phyloP scores from a whole-genome alignment of 1,140 invertebrate genomes.

The Lordiphosa mommai region DNA sequence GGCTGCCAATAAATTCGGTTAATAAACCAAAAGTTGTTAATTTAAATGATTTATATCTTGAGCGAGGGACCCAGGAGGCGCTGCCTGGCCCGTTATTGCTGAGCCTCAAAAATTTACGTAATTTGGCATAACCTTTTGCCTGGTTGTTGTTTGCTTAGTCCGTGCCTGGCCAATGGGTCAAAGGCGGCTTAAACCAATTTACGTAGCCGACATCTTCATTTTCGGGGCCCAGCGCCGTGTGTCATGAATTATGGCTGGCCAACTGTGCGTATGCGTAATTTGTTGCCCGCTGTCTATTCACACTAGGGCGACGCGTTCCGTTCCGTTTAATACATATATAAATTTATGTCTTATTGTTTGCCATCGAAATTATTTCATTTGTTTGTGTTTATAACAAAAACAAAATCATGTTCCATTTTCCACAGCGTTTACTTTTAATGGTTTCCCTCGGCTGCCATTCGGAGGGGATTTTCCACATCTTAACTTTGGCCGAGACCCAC shows the following conservation, averaged over 20 bases:
- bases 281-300: conserved; percentile 39
- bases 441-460: conserved; percentile 43
- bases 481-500: conserved; percentile 69
- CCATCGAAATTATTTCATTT: conserved; percentile 76
- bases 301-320: conserved; percentile 9
- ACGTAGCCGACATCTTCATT: conserved; percentile 71
- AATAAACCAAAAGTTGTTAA: conserved; percentile 80
- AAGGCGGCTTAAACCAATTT: conserved; percentile 73
- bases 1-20: conserved; percentile 78
- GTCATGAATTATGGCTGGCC: conserved; percentile 66
- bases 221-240: conserved; percentile 50
- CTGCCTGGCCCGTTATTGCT: conserved; percentile 47
- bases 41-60: conserved; percentile 79
- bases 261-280: conserved; percentile 76
- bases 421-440: conserved; percentile 75
- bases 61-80: conserved; percentile 6
- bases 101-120: conserved; percentile 74
- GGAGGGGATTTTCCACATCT: conserved; percentile 72
- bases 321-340: conserved; percentile 46
- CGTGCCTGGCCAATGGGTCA: conserved; percentile 60
- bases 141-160: conserved; percentile 35
- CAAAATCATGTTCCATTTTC: conserved; percentile 67
- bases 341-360: conserved; percentile 76
- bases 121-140: conserved; percentile 66
- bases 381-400: conserved; percentile 71